Percentiles rank a stretch among this genome's conserved stretches.
phyloP scores from a whole-genome alignment of 2,113 vertebrate species.

The Xenopus laevis region DNA sequence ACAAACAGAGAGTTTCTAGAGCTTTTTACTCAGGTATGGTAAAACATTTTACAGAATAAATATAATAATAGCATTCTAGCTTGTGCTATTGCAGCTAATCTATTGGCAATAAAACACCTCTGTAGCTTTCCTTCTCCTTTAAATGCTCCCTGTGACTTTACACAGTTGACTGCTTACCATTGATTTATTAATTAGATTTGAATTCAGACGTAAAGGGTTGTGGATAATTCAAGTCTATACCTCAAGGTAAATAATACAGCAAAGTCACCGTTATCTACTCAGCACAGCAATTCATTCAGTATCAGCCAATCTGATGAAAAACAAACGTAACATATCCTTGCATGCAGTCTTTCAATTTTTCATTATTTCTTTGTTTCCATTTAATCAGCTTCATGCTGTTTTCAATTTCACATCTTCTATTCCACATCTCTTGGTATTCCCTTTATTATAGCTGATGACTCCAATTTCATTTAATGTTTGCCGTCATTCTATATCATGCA shows the following conservation, averaged over 20 bases:
- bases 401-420: slow-evolving; percentile 33
- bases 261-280: slow-evolving; percentile 3
- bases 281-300: background rate
- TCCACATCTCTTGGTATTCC: slow-evolving; percentile 26
- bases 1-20: too few relatives aligned
- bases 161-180: too few relatives aligned
- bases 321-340: slow-evolving; percentile 27
- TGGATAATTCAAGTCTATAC: too few relatives aligned
- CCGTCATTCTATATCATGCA: slow-evolving; percentile 25
- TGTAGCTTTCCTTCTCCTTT: too few relatives aligned
- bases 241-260: background rate
- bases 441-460: slow-evolving; percentile 30
- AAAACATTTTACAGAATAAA: too few relatives aligned
- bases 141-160: too few relatives aligned
- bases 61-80: too few relatives aligned
- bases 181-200: too few relatives aligned
- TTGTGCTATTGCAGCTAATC: too few relatives aligned
- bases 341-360: slow-evolving; percentile 32
- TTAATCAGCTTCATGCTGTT: slow-evolving; percentile 43
- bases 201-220: too few relatives aligned
- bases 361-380: slow-evolving; percentile 36
- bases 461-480: slow-evolving; percentile 20
- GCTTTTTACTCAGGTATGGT: too few relatives aligned
- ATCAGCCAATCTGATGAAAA: slow-evolving; percentile 29
- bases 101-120: too few relatives aligned